Conservation (phyloP, 2,113 vertebrate species). For the Ranitomeya variabilis region DNA sequence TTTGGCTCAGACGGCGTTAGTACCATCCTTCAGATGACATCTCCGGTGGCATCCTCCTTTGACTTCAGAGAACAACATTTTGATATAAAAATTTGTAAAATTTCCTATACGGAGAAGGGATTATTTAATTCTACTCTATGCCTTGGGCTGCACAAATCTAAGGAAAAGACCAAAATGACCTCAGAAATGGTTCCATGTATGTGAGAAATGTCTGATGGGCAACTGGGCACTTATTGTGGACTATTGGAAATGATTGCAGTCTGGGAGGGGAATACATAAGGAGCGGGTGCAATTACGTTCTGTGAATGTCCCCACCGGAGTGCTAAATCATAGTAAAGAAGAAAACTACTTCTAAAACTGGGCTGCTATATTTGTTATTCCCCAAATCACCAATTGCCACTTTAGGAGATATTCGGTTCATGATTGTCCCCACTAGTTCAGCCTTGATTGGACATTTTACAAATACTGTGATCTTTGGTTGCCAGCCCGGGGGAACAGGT, state of each 20-base stretch:
- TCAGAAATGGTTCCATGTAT: too few relatives aligned
- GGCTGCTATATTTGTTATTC: background rate
- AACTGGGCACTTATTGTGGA: too few relatives aligned
- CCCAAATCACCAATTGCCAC: background rate
- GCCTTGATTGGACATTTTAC: background rate
- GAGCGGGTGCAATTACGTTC: background rate
- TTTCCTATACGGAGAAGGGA: too few relatives aligned
- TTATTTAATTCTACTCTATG: too few relatives aligned
- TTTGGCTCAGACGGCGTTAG: background rate
- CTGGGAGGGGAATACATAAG: too few relatives aligned
- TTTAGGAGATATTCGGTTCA: background rate
- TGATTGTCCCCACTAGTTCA: background rate
- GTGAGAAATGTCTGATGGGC: too few relatives aligned
- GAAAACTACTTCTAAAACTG: background rate
- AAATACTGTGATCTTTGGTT: background rate
- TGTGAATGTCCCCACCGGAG: background rate
- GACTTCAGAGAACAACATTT: background rate
- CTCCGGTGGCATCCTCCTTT: background rate
- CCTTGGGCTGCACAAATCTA: too few relatives aligned
- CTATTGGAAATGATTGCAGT: too few relatives aligned
- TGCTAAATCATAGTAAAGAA: background rate
- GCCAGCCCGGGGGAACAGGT: background rate
- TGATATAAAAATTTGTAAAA: too few relatives aligned
- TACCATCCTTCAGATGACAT: background rate
- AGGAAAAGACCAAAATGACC: too few relatives aligned